A percentile compares a stretch with the other conserved stretches of the same genome.
phyloP scores from a whole-genome alignment of 2,797 vertebrate genomes.

The Mallotus villosus region DNA sequence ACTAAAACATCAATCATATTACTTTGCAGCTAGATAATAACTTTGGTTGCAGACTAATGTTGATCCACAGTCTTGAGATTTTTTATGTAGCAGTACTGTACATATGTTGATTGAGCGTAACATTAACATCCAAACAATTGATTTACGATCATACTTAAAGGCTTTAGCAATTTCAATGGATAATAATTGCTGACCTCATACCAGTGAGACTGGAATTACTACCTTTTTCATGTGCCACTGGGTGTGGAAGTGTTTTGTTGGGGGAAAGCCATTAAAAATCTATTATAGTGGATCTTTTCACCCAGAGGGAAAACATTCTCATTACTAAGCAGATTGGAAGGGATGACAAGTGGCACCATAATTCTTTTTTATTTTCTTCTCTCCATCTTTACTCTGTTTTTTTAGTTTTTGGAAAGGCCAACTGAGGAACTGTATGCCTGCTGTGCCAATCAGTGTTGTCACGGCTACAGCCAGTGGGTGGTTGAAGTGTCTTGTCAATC shows the following conservation, averaged over 20 bases:
- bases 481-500: conserved; percentile 61
- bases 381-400: conserved; percentile 45
- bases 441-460: conserved; percentile 69
- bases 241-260: conserved; percentile 63
- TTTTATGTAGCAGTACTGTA: conserved; percentile 9
- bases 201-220: conserved; percentile 57
- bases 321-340: conserved; percentile 69
- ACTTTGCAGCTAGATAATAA: conserved; percentile 21
- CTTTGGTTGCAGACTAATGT: conserved; percentile 16
- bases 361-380: conserved; percentile 54
- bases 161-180: conserved; percentile 56
- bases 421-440: conserved; percentile 53
- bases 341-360: conserved; percentile 64
- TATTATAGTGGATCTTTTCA: conserved; percentile 74
- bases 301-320: conserved; percentile 67
- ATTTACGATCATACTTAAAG: conserved; percentile 45
- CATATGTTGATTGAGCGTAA: conserved; percentile 39
- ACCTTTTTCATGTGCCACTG: conserved; percentile 56
- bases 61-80: conserved; percentile 12
- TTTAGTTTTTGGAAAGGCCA: conserved; percentile 37
- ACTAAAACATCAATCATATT: conserved; percentile 43
- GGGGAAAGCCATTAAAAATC: conserved; percentile 70
- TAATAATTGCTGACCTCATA: conserved; percentile 68
- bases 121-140: conserved; percentile 31
- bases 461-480: conserved; percentile 64